Percentiles rank a stretch among this genome's conserved stretches.
Evolutionary conservation across 2,797 vertebrate species (phyloP).

Genomic region (Brachyalestes nurse): DNA sequence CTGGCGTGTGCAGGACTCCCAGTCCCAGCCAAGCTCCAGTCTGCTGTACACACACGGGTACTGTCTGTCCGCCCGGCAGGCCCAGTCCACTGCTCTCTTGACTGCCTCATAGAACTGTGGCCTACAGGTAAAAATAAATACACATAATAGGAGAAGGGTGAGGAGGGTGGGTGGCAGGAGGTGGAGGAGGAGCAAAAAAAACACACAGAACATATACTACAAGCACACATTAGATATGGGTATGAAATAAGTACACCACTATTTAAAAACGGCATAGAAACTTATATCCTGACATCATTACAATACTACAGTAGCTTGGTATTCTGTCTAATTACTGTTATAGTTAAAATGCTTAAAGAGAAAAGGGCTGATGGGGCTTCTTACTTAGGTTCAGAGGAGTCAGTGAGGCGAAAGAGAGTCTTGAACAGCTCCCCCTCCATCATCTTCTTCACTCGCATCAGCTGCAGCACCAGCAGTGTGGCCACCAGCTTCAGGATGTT

Average conservation of each 20-base stretch:
- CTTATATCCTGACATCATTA: no score
- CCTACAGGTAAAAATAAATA: constrained; percentile 54
- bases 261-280: no score
- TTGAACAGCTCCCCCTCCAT: constrained; percentile 73
- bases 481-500: constrained; percentile 80
- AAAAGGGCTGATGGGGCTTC: not conserved
- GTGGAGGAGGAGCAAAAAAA: no score
- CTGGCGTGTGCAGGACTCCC: constrained; percentile 82
- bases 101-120: constrained; percentile 66
- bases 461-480: constrained; percentile 83
- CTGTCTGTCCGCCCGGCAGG: constrained; percentile 75
- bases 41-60: constrained; percentile 82
- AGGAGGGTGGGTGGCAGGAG: no score
- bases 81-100: constrained; percentile 80
- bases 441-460: constrained; percentile 70
- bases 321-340: no score
- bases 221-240: not conserved
- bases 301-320: not conserved
- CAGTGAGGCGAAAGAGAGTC: constrained; percentile 75
- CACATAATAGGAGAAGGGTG: not conserved
- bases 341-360: not conserved
- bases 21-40: constrained; percentile 84
- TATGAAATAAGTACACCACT: no score
- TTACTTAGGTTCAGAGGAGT: constrained; percentile 63
- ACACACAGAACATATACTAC: constrained; percentile 7